Percentiles rank a stretch among this genome's conserved stretches.
Evolutionary conservation across 2,888 invertebrate genomes (phyloP).

Genomic region (Podotricha telesiphe): DNA sequence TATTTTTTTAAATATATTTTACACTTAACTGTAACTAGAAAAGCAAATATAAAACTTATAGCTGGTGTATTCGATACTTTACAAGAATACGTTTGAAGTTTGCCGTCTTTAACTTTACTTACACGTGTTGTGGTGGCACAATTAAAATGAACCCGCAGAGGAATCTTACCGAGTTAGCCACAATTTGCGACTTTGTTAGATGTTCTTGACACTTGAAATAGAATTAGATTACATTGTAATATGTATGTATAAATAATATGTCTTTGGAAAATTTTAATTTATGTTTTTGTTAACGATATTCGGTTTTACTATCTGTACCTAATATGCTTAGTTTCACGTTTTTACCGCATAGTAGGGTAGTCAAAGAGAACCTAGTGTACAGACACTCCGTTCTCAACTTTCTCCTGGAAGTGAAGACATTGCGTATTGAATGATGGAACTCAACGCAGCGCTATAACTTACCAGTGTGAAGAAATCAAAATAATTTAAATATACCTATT

Average conservation of each 20-base stretch:
- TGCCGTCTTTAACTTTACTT: conserved; percentile 15
- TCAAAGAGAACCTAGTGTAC: background rate
- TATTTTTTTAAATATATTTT: too few species aligned
- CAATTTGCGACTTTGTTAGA: conserved; percentile 28
- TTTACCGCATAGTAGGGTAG: background rate
- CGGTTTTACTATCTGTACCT: too few species aligned
- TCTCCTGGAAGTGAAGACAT: too few species aligned
- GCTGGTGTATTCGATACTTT: background rate
- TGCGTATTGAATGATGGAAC: too few species aligned
- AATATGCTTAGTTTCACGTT: too few species aligned
- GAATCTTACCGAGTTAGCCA: conserved; percentile 26
- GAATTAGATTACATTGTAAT: background rate
- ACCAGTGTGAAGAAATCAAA: too few species aligned
- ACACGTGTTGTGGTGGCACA: conserved; percentile 34
- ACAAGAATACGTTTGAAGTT: conserved; percentile 16
- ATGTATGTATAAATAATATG: background rate
- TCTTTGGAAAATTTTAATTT: too few species aligned
- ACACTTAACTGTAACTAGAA: background rate
- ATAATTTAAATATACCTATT: too few species aligned
- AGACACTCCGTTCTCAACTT: background rate
- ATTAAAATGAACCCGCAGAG: conserved; percentile 34
- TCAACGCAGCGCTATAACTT: too few species aligned
- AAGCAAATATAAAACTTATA: conserved; percentile 3
- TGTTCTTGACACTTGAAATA: conserved; percentile 22
- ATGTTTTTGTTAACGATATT: too few species aligned